Base-by-base conservation (phyloP, 2,888 invertebrate genomes). In the Drosophila seclusa region DNA sequence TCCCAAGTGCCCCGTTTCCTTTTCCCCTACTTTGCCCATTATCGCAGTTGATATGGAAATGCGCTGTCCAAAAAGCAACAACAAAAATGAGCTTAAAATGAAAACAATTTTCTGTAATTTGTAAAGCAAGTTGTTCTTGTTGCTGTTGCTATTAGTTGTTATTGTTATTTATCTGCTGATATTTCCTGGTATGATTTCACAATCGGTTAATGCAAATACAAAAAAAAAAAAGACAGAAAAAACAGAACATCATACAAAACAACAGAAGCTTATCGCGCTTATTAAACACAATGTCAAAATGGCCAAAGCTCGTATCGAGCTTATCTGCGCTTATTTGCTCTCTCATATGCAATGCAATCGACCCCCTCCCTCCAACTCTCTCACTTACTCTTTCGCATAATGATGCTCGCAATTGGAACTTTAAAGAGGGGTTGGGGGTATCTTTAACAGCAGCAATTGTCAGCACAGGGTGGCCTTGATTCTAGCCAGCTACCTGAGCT, bases 221-320 rank as follows among this genome's bases (percentile, higher is more conserved):
- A 55, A 32, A 42, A 34, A 62, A 48, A 53, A 40, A 57, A 21
- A 54, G 53, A 36, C 13, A 53, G 48, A 16, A 54, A 60, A 29
- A 49, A 67, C 27, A 67, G 50, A 50, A 72, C 58, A 78, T 52
- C 53, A 66, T 45, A 69, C 58, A 77, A 72, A 67, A 75, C 67
- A 72, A 80, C 64, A 68, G 57, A 73, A 63, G 80, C 89, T 85
- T 85, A 84, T 84, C 89, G 73, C 75, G 71, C 54, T 82, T 81
- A 71, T 76, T 81, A 88, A 88, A 88, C 81, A 83, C 87, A 88
- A 86, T 88, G 89, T 86, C 89, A 88, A 88, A 88, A 86, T 86
- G 78, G 55, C 81, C 83, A 83, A 83, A 88, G 83, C 83, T 68
- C 80, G 62, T 80, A 78, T 78, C 79, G 73, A 87, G 83, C 88